Evolutionary conservation across 2,888 invertebrate species (phyloP).

Genomic region (Tiliacea citrago): DNA sequence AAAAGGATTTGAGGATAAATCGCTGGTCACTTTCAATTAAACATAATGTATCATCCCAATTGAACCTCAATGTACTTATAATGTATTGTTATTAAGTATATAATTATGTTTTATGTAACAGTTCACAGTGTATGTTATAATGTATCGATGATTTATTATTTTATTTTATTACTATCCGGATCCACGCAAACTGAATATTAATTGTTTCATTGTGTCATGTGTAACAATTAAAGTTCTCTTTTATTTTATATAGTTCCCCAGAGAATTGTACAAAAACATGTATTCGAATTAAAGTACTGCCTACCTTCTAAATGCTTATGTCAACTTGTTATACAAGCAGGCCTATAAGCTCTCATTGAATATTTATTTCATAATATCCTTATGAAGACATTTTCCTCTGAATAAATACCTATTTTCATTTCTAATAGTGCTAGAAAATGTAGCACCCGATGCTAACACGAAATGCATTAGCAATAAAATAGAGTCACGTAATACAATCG

Average conservation of each 20-base stretch:
- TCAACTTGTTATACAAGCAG: not conserved
- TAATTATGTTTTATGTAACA: conserved; percentile 17
- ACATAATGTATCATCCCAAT: conserved; percentile 1
- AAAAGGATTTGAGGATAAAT: not conserved
- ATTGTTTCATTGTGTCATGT: conserved; percentile 11
- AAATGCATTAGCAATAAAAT: conserved; percentile 40
- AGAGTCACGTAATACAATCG: conserved; percentile 47
- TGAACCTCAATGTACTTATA: not conserved
- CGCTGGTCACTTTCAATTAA: not conserved
- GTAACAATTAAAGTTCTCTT: not conserved
- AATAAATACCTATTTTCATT: not conserved
- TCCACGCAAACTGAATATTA: conserved; percentile 4
- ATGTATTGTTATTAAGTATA: not conserved
- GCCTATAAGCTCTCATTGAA: not conserved
- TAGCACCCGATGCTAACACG: not conserved
- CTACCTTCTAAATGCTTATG: not conserved
- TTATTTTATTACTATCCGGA: conserved; percentile 12
- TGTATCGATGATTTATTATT: conserved; percentile 38
- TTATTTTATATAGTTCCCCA: not conserved
- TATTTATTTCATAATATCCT: not conserved
- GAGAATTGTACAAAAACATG: not conserved
- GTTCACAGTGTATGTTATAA: conserved; percentile 7
- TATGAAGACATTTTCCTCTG: not conserved
- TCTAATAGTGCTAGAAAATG: not conserved
- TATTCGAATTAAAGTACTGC: not conserved